Conservation (phyloP, 2,888 invertebrate species). For the Cerastis leucographa region DNA sequence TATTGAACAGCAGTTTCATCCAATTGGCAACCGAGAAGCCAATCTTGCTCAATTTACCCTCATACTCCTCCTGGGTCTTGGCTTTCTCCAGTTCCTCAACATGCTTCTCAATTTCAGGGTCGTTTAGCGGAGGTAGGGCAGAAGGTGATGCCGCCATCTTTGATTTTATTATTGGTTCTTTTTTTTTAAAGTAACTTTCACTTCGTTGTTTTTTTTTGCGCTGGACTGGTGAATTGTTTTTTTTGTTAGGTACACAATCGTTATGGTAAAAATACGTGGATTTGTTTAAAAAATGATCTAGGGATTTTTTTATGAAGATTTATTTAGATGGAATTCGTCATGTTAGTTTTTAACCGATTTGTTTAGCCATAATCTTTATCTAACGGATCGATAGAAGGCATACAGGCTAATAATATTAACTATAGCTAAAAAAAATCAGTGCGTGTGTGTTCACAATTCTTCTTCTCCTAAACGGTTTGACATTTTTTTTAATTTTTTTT, state of each 20-base stretch:
- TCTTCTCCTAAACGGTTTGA: no score
- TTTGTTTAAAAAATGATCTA: neutral
- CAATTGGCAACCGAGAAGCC: conserved; percentile 79
- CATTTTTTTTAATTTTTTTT: no score
- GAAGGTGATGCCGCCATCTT: conserved; percentile 78
- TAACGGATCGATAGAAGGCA: no score
- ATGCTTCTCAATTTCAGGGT: conserved; percentile 77
- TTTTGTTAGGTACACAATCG: neutral
- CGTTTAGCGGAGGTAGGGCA: conserved; percentile 57
- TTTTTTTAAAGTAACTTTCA: conserved; percentile 3
- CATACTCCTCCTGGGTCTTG: conserved; percentile 78
- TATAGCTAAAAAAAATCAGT: no score
- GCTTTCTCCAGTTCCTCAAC: conserved; percentile 76
- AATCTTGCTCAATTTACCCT: conserved; percentile 74
- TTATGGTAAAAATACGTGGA: neutral
- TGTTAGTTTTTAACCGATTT: neutral
- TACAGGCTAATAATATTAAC: no score
- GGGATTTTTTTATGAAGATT: conserved; percentile 1
- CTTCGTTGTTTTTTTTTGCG: neutral
- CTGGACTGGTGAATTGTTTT: conserved; percentile 16
- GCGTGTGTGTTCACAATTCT: no score
- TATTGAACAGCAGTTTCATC: conserved; percentile 85
- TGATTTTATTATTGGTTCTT: conserved; percentile 20
- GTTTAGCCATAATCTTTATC: no score
- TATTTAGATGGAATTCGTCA: neutral